Evolutionary conservation across 1,140 invertebrate species (phyloP).

Genomic region (Oedothorax gibbosus): DNA sequence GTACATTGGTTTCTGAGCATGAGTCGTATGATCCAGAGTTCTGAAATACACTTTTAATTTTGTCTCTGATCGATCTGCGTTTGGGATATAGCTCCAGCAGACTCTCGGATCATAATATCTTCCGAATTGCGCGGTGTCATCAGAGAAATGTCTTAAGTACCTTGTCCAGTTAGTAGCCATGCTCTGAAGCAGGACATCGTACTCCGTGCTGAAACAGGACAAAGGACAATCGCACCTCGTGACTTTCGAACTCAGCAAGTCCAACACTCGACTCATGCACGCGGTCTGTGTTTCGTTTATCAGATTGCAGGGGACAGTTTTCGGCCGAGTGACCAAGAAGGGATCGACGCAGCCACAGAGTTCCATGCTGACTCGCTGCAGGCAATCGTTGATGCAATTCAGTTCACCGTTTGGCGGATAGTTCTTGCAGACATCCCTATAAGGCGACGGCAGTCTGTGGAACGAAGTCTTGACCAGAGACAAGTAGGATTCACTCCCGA

Average conservation of each 20-base stretch:
- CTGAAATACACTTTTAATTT: conserved; percentile 13
- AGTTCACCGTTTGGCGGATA: neutral
- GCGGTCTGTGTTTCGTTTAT: conserved; percentile 13
- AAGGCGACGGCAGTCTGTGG: too few relatives aligned
- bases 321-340: neutral
- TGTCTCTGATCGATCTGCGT: too few relatives aligned
- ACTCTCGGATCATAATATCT: too few relatives aligned
- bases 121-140: too few relatives aligned
- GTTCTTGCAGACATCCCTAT: too few relatives aligned
- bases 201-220: conserved; percentile 7
- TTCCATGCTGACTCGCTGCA: neutral
- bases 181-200: neutral
- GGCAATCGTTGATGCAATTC: neutral
- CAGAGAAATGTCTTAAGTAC: too few relatives aligned
- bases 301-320: neutral
- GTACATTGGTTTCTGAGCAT: conserved; percentile 15
- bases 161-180: too few relatives aligned
- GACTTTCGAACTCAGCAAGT: neutral
- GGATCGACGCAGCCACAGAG: conserved; percentile 23
- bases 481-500: too few relatives aligned
- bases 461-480: too few relatives aligned
- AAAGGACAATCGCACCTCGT: conserved; percentile 24
- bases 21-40: conserved; percentile 14
- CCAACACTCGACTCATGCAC: neutral
- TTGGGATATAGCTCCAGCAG: too few relatives aligned